A percentile compares a stretch with the other conserved stretches of the same genome.
Conservation (phyloP, 2,888 invertebrate genomes). For the Rhagium mordax region DNA sequence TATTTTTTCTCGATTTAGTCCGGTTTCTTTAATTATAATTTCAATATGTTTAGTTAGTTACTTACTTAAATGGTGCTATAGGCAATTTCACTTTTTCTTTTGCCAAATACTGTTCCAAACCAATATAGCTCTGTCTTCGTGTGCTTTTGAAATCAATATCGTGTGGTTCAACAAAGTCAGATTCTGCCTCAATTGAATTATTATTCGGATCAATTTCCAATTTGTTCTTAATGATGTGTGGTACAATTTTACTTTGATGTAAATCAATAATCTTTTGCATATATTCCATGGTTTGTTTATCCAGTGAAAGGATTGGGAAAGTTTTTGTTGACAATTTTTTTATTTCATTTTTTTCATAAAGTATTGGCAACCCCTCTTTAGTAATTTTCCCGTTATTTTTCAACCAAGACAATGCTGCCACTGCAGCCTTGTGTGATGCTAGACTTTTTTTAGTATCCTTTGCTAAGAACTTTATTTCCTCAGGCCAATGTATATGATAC, state of each 20-base stretch:
- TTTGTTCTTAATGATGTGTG: constrained; percentile 44
- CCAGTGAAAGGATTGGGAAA: constrained; percentile 55
- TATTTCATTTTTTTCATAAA: constrained; percentile 70
- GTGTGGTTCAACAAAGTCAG: constrained; percentile 13
- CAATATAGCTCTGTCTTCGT: constrained; percentile 49
- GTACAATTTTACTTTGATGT: constrained; percentile 54
- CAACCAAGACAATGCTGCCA: constrained; percentile 74
- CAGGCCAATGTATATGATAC: constrained; percentile 75
- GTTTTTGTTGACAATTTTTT: constrained; percentile 64
- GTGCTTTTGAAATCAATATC: constrained; percentile 34
- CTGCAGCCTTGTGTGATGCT: constrained; percentile 73
- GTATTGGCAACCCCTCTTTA: constrained; percentile 70
- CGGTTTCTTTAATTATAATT: too few relatives aligned
- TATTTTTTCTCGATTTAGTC: too few relatives aligned
- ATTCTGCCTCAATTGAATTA: constrained; percentile 30
- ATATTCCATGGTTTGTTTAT: constrained; percentile 62
- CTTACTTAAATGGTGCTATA: constrained; percentile 68
- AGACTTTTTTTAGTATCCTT: constrained; percentile 72
- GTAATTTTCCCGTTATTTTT: constrained; percentile 71
- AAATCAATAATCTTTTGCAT: constrained; percentile 67
- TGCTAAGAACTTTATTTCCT: constrained; percentile 72
- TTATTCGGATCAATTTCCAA: constrained; percentile 27
- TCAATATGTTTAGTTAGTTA: too few relatives aligned
- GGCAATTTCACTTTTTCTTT: constrained; percentile 65
- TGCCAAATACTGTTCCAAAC: constrained; percentile 55